Base-by-base conservation (phyloP, 1,140 invertebrate species). In the Mamestra configurata region DNA sequence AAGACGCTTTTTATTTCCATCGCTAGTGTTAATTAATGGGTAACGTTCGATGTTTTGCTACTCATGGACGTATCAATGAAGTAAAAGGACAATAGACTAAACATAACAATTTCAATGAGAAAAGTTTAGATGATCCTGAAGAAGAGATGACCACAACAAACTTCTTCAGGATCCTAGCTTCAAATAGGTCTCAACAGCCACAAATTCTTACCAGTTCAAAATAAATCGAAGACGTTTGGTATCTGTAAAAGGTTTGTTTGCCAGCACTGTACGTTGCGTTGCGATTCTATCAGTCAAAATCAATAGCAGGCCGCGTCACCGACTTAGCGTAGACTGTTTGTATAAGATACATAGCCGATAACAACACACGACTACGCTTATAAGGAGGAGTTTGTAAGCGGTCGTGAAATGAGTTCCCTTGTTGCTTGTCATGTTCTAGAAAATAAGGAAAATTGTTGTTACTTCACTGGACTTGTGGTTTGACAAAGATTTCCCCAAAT, bases 251-350 rank as follows among this genome's bases (percentile, higher is more conserved):
- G 79, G 40, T 70, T 71, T 81, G 66, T 80, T 80, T 75, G 64
- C 57, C 43, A 18, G 71, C n/a, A 72, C 27, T 55, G 55, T 59
- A 75, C 27, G 53, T 75, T 22, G 86, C 57, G 35, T 71, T 70
- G 72, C 68, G 59, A 75, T 73, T 79, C 57, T 68, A 92, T 92
- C 90, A 92, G 87, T 88, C 89, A 90, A 89, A 90, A 90, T 89
- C 89, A 90, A 92, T 92, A 92, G 84, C 75, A 79, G 79, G 27
- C 68, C 77, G 77, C 61, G 81, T 80, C 84, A 75, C 83, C 77
- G 88, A 35, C 81, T 85, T 78, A 83, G 85, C 80, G 72, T 83
- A 79, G 68, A 76, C 84, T 87, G 84, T 91, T 91, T 91, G 85
- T 77, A 79, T 80, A 85, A 88, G 88, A 90, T 89, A 92, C 84